Evolutionary conservation across 2,113 vertebrate genomes (phyloP).

Genomic region (Chamaea fasciata): DNA sequence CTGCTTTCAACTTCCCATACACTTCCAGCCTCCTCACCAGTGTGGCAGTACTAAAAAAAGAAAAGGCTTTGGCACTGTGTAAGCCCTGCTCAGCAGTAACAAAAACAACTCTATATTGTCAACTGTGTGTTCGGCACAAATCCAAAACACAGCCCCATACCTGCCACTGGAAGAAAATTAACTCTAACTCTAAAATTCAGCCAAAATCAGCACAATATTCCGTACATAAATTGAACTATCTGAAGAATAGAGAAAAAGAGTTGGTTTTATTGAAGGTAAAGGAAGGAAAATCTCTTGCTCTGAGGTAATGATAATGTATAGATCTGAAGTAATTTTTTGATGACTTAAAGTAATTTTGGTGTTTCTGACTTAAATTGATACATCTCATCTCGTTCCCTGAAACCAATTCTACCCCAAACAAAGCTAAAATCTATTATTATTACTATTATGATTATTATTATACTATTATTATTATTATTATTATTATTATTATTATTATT

Average conservation of each 20-base stretch:
- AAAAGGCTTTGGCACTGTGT: background rate
- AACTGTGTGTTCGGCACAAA: background rate
- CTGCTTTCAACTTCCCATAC: background rate
- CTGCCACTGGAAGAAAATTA: background rate
- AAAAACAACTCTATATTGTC: background rate
- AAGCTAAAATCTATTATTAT: background rate
- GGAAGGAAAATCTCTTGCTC: background rate
- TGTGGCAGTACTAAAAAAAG: background rate
- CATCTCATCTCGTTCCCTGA: background rate
- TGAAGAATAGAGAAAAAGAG: background rate
- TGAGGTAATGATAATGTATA: background rate
- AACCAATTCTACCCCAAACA: background rate
- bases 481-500: too few relatives aligned
- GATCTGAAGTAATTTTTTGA: background rate
- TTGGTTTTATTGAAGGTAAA: background rate
- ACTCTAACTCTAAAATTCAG: background rate
- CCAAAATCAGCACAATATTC: background rate
- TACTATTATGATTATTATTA: too few relatives aligned
- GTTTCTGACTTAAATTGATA: background rate
- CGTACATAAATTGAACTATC: background rate
- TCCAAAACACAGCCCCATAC: background rate
- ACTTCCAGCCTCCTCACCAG: background rate
- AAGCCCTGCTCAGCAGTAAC: background rate
- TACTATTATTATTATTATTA: too few relatives aligned
- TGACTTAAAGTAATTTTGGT: background rate